phyloP scores from a whole-genome alignment of 2,888 invertebrate genomes.

The Siphlonurus alternatus region DNA sequence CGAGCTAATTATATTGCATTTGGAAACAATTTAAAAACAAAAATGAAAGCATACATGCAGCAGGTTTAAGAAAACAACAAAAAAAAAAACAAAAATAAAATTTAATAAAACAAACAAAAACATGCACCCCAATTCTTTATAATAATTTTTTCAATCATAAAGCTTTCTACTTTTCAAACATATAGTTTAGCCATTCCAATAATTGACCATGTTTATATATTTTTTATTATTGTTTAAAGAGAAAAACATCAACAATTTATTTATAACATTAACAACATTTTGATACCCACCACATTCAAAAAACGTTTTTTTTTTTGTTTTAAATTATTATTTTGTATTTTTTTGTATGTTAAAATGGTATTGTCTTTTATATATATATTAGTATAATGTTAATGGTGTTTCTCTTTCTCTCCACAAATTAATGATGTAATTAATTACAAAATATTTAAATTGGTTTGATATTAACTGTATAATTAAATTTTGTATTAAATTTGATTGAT shows the following conservation, averaged over 20 bases:
- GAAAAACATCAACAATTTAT: neutral
- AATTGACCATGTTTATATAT: neutral
- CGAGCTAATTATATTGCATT: neutral
- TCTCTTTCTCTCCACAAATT: neutral
- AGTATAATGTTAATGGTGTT: neutral
- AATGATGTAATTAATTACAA: too few species aligned
- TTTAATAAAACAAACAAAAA: neutral
- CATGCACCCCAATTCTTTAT: neutral
- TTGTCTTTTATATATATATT: neutral
- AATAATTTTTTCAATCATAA: neutral
- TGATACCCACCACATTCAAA: neutral
- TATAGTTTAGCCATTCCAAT: neutral
- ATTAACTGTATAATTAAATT: too few species aligned
- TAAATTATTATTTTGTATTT: neutral
- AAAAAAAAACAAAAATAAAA: neutral
- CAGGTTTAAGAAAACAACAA: neutral
- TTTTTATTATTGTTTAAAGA: neutral
- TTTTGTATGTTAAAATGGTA: neutral
- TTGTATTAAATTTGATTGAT: too few species aligned
- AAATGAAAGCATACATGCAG: constrained; percentile 3
- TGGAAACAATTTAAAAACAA: constrained; percentile 2
- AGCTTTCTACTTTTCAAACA: neutral
- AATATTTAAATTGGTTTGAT: too few species aligned
- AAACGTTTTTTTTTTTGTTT: neutral
- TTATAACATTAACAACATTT: too few species aligned